A percentile compares a stretch with the other conserved stretches of the same genome.
Evolutionary conservation across 1,140 invertebrate species (phyloP).

Genomic region (Daktulosphaira vitifoliae): DNA sequence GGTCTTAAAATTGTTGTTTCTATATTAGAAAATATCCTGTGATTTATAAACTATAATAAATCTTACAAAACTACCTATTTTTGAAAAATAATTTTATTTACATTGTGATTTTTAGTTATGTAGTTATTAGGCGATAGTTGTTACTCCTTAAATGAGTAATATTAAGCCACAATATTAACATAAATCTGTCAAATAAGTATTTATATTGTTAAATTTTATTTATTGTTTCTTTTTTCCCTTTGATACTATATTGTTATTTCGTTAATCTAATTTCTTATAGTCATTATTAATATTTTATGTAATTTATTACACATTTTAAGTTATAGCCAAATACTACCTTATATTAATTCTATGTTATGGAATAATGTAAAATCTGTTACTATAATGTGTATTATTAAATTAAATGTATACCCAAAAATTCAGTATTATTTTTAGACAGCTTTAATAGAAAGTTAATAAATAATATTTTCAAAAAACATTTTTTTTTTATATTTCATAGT

Average conservation of each 20-base stretch:
- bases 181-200: conserved; percentile 17
- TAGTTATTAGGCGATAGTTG: conserved; percentile 18
- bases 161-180: conserved; percentile 21
- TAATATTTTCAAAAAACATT: too few species aligned
- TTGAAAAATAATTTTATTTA: conserved; percentile 11
- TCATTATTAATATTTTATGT: conserved; percentile 28
- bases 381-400: conserved; percentile 20
- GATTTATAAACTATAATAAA: too few species aligned
- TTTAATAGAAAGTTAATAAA: conserved; percentile 11
- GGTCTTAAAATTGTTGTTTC: too few species aligned
- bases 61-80: conserved; percentile 5
- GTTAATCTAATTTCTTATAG: conserved; percentile 27
- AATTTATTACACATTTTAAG: conserved; percentile 16
- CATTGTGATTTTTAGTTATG: conserved; percentile 32
- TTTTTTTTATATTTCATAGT: too few species aligned
- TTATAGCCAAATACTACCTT: conserved; percentile 16
- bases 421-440: conserved; percentile 26
- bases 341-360: conserved; percentile 20
- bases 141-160: conserved; percentile 23
- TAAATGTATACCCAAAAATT: conserved; percentile 13
- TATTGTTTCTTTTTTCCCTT: conserved; percentile 23
- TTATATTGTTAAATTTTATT: conserved; percentile 31
- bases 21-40: too few species aligned
- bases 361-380: too few species aligned
- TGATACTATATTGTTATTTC: conserved; percentile 21